phyloP scores from a whole-genome alignment of 2,888 invertebrate genomes.

The Orchesella flavescens region DNA sequence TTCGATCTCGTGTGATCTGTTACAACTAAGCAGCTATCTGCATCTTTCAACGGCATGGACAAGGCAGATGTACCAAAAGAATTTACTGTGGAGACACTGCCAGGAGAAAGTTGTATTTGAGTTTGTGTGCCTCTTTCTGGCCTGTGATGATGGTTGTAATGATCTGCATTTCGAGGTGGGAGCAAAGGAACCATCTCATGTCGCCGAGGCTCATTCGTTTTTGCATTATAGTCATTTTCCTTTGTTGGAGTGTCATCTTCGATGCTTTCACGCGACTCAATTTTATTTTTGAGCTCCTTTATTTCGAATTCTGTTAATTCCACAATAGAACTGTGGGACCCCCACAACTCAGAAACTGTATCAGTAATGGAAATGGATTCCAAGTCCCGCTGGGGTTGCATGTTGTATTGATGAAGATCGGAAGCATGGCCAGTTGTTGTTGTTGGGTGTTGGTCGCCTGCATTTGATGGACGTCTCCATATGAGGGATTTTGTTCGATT shows the following conservation, averaged over 20 bases:
- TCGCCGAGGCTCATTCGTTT: not conserved
- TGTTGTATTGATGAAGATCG: not conserved
- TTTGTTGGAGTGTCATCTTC: conserved; percentile 15
- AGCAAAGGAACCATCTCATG: conserved; percentile 40
- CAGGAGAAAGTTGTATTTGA: conserved; percentile 49
- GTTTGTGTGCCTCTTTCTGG: conserved; percentile 23
- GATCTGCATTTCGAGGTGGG: conserved; percentile 59
- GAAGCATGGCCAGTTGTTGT: conserved; percentile 23
- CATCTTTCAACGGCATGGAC: conserved; percentile 73
- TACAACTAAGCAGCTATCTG: conserved; percentile 84
- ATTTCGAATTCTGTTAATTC: conserved; percentile 66
- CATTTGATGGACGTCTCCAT: conserved; percentile 63
- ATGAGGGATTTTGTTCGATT: conserved; percentile 69
- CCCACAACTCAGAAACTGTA: conserved; percentile 66
- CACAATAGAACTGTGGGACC: conserved; percentile 69
- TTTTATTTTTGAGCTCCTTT: conserved; percentile 42
- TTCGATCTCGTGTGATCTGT: conserved; percentile 79
- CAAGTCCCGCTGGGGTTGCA: conserved; percentile 49
- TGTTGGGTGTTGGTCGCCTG: conserved; percentile 41
- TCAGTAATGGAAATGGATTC: conserved; percentile 65
- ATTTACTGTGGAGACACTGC: conserved; percentile 14
- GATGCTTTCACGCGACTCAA: not conserved
- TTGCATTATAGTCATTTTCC: conserved; percentile 58
- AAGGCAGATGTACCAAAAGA: conserved; percentile 33
- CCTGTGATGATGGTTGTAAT: not conserved